phyloP scores from a whole-genome alignment of 2,888 invertebrate species.

The Candidula unifasciata region DNA sequence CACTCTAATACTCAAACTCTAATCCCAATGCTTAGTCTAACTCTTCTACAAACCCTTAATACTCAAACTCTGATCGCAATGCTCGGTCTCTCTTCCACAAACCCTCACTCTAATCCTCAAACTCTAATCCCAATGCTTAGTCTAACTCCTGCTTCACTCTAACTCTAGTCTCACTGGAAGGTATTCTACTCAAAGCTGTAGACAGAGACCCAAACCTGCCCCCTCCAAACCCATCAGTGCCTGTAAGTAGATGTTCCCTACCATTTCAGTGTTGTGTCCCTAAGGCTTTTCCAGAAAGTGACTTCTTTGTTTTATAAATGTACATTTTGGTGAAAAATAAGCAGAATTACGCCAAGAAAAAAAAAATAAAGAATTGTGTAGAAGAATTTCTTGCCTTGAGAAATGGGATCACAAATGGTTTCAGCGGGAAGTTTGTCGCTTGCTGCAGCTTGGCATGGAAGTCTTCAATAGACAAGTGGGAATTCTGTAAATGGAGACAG shows the following conservation, averaged over 20 bases:
- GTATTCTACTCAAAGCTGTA: no score
- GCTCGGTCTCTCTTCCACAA: not conserved
- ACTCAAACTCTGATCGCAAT: not conserved
- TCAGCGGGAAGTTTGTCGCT: constrained; percentile 93
- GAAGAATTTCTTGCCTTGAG: constrained; percentile 79
- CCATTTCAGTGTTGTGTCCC: no score
- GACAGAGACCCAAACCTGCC: no score
- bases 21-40: not conserved
- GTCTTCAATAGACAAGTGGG: constrained; percentile 91
- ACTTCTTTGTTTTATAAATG: not conserved
- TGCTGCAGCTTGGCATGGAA: constrained; percentile 95
- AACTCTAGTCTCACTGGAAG: no score
- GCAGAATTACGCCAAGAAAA: not conserved
- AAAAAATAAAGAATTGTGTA: not conserved
- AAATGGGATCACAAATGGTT: constrained; percentile 95
- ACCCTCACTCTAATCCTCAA: no score
- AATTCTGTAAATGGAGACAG: constrained; percentile 83
- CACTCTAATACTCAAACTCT: not conserved
- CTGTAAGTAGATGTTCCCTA: no score
- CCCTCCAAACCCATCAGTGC: no score
- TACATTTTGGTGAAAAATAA: not conserved
- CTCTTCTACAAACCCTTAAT: not conserved
- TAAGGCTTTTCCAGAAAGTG: not conserved
- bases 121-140: no score
- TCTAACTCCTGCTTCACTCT: no score